phyloP scores from a whole-genome alignment of 2,888 invertebrate species.

The Napeogenes sylphis region DNA sequence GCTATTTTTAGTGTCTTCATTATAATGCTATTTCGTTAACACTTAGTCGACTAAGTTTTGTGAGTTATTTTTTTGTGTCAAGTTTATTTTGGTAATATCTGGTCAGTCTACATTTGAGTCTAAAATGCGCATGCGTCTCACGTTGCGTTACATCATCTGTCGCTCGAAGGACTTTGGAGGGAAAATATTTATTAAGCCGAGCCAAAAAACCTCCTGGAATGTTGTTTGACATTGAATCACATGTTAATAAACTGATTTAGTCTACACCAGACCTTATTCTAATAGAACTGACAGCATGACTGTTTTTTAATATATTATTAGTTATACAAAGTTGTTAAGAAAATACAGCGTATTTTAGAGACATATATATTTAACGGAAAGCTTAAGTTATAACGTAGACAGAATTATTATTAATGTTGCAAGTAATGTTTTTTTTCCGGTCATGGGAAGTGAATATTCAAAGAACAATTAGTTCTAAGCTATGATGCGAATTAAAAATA shows the following conservation, averaged over 20 bases:
- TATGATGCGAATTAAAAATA: slow-evolving; percentile 55
- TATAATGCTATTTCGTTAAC: not conserved
- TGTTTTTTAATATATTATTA: not conserved
- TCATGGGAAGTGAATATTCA: slow-evolving; percentile 70
- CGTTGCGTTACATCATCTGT: slow-evolving; percentile 52
- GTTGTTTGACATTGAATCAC: slow-evolving; percentile 44
- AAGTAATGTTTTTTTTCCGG: slow-evolving; percentile 40
- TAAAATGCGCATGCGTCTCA: slow-evolving; percentile 37
- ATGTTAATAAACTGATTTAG: slow-evolving; percentile 5
- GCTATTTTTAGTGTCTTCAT: not conserved
- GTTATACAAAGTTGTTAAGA: no score
- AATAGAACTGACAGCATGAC: not conserved
- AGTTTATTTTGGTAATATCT: slow-evolving; percentile 21
- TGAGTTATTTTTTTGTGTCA: slow-evolving; percentile 18
- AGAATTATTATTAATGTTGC: not conserved
- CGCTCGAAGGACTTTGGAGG: slow-evolving; percentile 42
- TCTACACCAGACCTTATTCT: not conserved
- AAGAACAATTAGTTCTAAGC: slow-evolving; percentile 50
- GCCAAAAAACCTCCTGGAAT: slow-evolving; percentile 62
- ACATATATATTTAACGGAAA: no score
- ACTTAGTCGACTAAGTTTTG: slow-evolving; percentile 8
- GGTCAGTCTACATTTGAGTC: slow-evolving; percentile 20
- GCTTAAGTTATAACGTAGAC: no score
- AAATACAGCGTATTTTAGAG: no score
- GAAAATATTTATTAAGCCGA: slow-evolving; percentile 45